Conservation (phyloP, 2,888 invertebrate species). For the Polydrusus tereticollis region DNA sequence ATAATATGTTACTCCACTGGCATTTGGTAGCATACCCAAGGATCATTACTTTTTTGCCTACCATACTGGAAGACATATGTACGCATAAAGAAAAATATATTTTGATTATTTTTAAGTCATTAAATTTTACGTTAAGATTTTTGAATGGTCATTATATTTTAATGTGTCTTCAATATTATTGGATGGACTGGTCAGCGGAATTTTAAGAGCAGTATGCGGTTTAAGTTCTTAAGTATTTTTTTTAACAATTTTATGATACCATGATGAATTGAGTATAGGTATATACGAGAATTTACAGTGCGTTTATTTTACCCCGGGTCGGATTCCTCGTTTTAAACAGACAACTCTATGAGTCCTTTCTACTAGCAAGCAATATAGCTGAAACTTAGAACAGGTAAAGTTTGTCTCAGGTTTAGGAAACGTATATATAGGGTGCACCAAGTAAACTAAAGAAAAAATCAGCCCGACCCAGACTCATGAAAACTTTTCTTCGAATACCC, state of each 20-base stretch:
- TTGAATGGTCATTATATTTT: constrained; percentile 7
- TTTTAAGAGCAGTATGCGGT: background rate
- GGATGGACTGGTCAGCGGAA: background rate
- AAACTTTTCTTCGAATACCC: no score
- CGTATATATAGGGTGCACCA: no score
- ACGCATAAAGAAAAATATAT: background rate
- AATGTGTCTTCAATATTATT: background rate
- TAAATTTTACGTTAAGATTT: background rate
- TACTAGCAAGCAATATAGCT: no score
- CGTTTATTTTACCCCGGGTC: no score
- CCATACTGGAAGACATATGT: background rate
- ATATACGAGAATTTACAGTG: no score
- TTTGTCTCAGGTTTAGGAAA: no score
- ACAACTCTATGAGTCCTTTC: no score
- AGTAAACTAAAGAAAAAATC: no score
- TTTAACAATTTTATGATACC: background rate
- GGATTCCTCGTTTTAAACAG: no score
- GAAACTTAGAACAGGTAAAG: no score
- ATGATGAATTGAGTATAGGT: background rate
- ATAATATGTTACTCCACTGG: background rate
- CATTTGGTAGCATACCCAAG: constrained; percentile 1
- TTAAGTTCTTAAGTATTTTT: background rate
- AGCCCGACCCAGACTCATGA: no score
- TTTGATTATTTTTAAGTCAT: constrained; percentile 2
- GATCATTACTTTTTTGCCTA: background rate